Percentiles rank a stretch among this genome's conserved stretches.
Evolutionary conservation across 1,140 invertebrate species (phyloP).

Genomic region (Diploscapter pachys): DNA sequence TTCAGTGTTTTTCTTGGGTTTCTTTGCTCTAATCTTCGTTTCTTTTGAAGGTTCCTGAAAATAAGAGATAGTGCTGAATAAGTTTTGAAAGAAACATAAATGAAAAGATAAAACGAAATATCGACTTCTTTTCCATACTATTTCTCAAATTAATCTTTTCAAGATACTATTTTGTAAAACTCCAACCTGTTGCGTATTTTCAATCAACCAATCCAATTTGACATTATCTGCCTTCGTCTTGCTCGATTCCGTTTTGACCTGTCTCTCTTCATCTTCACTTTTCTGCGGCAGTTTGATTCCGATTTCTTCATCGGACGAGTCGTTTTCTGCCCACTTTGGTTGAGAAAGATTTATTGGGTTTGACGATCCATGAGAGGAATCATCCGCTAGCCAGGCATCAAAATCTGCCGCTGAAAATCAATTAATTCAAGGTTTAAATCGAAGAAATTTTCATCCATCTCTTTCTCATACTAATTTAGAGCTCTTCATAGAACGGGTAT

Average conservation of each 20-base stretch:
- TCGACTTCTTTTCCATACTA: neutral
- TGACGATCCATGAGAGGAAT: neutral
- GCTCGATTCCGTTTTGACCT: too few relatives aligned
- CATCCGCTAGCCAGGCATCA: conserved; percentile 28
- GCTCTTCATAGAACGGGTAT: too few relatives aligned
- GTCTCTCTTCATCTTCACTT: too few relatives aligned
- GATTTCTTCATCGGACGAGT: conserved; percentile 27
- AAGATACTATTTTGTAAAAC: neutral
- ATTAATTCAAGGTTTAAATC: neutral
- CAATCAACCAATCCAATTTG: neutral
- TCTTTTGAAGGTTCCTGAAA: conserved; percentile 3
- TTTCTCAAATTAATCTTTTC: neutral
- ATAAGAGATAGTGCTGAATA: neutral
- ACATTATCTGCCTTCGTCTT: neutral
- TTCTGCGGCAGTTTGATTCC: conserved; percentile 11
- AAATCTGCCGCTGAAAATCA: conserved; percentile 24
- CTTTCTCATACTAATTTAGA: too few relatives aligned
- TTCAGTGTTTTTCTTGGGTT: too few relatives aligned
- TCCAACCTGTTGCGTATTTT: neutral
- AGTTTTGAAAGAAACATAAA: neutral
- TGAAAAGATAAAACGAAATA: too few relatives aligned
- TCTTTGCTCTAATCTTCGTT: neutral
- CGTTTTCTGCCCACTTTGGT: neutral
- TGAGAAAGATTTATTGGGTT: neutral
- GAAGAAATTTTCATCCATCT: conserved; percentile 1